Conservation (phyloP, 2,113 vertebrate species). For the Elephantulus edwardii region DNA sequence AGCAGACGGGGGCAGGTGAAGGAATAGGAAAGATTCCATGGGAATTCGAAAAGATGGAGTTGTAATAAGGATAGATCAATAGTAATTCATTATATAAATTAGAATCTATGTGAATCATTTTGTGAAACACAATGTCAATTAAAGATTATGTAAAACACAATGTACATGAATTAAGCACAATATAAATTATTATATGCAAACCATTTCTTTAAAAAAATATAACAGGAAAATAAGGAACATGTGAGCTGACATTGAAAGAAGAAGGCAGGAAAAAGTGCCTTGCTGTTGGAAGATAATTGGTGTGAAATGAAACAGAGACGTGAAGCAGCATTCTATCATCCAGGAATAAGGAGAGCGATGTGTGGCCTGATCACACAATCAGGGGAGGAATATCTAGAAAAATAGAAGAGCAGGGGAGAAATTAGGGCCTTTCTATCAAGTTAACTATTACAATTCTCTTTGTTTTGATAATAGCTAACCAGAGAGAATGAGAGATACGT, state of each 20-base stretch:
- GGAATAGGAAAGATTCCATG: too few species aligned
- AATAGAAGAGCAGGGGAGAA: neutral
- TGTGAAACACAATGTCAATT: too few species aligned
- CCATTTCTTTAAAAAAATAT: neutral
- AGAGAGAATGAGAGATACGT: neutral
- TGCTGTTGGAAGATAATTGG: neutral
- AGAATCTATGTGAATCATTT: too few species aligned
- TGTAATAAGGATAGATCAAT: too few species aligned
- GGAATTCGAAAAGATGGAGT: too few species aligned
- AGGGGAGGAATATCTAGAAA: neutral
- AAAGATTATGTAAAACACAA: too few species aligned
- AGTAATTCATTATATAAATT: too few species aligned
- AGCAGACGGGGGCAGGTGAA: too few species aligned
- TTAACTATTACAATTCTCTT: neutral
- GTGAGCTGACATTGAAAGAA: neutral
- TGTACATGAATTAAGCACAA: too few species aligned
- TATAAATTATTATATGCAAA: too few species aligned
- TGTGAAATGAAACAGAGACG: neutral
- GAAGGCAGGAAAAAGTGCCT: neutral
- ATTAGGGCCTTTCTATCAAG: neutral
- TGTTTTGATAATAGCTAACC: neutral
- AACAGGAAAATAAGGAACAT: neutral
- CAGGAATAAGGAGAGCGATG: neutral
- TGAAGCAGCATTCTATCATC: too few species aligned
- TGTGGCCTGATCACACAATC: neutral